Base-by-base conservation (phyloP, 2,888 invertebrate species). In the Torymus texanus region DNA sequence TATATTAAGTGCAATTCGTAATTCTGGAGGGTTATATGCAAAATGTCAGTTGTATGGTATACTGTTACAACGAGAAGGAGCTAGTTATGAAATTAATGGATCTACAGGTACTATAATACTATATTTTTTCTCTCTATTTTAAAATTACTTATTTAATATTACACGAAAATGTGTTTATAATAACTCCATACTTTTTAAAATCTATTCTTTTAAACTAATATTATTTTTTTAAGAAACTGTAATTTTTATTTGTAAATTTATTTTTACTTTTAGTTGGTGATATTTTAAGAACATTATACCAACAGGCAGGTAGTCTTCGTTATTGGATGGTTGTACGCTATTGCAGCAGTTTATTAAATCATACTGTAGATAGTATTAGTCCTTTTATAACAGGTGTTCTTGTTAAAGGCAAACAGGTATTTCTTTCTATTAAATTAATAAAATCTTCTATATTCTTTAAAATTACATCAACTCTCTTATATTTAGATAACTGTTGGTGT, bases 311-410 rank as follows among this genome's bases (percentile, higher is more conserved):
- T 29, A 94, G 94, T 83, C 91, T 96, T 81, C 93, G 97, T 11
- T 95, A 96, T 90, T 97, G 97, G 97, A 94, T 95, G 83, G 97
- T 96, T 53, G 98, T 99, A 65, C 94, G 99, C 74, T 97, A 97
- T 91, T 98, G 98, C 87, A 97, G 98, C 83, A 97, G 97, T 85
- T 92, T 98, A 76, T 92, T 99, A 80, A 94, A 94, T 90, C 98
- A 99, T 90, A 95, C 97, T 76, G 98, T 99, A 12, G 99, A 99
- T 91, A 98, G 98, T 83, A 97, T 99, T 87, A 98, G 98, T 91
- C 99, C 99, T 5, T 98, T 98, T 88, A 98, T 99, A 86, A 99
- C 99, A 61, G 97, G 97, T 58, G 97, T 99, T 83, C 93, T 99
- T 67, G 99, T 99, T 61, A 96, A 98, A 91, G 99, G 99, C 82